Conservation (phyloP, 2,888 invertebrate genomes). For the Polylopha cassiicola region DNA sequence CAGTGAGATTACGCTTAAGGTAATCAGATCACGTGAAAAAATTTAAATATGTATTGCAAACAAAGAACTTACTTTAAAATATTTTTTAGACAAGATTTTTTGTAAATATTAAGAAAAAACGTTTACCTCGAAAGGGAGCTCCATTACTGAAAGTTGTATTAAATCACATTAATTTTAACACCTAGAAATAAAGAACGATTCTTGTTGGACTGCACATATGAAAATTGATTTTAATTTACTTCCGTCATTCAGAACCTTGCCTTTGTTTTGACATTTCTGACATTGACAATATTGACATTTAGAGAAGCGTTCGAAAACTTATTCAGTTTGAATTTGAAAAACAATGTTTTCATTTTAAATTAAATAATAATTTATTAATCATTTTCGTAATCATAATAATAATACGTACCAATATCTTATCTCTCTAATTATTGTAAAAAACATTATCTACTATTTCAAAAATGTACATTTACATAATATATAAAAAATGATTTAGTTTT, state of each 20-base stretch:
- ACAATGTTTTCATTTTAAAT: no score
- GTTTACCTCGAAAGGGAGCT: conserved; percentile 63
- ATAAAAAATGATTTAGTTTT: no score
- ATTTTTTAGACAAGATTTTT: conserved; percentile 17
- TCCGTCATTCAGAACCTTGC: conserved; percentile 21
- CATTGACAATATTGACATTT: conserved; percentile 14
- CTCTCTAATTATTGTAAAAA: no score
- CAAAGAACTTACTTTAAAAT: conserved; percentile 38
- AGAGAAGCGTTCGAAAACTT: no score
- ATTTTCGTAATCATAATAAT: no score
- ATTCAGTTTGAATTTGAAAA: no score
- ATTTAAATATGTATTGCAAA: conserved; percentile 39
- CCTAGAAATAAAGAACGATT: neutral
- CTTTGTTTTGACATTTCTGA: conserved; percentile 1
- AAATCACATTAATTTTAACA: conserved; percentile 7
- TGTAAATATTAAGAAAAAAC: conserved; percentile 16
- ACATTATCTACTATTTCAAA: no score
- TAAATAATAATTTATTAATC: no score
- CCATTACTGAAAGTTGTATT: conserved; percentile 37
- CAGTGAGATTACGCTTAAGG: conserved; percentile 9
- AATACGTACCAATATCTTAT: no score
- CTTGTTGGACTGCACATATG: conserved; percentile 14
- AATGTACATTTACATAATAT: no score
- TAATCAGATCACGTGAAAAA: conserved; percentile 59
- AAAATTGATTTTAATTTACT: conserved; percentile 12